A percentile compares a stretch with the other conserved stretches of the same genome.
Conservation (phyloP, 2,113 vertebrate species). For the Leptobrachium ailaonicum region DNA sequence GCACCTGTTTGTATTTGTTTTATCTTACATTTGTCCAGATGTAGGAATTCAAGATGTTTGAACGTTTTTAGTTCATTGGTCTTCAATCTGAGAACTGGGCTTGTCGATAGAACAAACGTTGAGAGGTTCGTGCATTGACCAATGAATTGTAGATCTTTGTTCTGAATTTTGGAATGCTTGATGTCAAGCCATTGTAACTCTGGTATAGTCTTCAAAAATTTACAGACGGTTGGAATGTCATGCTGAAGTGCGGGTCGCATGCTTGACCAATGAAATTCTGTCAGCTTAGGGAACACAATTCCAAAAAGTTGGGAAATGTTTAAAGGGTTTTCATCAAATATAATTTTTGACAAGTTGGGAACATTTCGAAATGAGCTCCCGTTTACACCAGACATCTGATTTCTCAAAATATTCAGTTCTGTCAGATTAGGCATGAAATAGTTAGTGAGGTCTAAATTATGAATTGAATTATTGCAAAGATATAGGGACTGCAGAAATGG, state of each 20-base stretch:
- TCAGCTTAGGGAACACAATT: slow-evolving; percentile 35
- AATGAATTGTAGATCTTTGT: neutral
- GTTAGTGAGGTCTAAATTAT: slow-evolving; percentile 44
- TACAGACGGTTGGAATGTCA: slow-evolving; percentile 10
- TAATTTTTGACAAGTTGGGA: slow-evolving; percentile 40
- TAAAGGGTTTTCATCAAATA: slow-evolving; percentile 49
- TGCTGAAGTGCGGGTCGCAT: slow-evolving; percentile 37
- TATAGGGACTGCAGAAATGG: slow-evolving; percentile 40
- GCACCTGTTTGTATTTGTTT: neutral
- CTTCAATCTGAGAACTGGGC: neutral
- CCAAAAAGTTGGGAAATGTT: slow-evolving; percentile 44
- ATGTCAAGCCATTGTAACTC: slow-evolving; percentile 45
- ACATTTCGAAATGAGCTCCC: slow-evolving; percentile 33
- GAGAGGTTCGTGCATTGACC: slow-evolving; percentile 50
- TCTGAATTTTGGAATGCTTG: slow-evolving; percentile 41
- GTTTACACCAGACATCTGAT: slow-evolving; percentile 37
- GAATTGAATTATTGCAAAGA: slow-evolving; percentile 42
- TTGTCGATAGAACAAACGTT: slow-evolving; percentile 46
- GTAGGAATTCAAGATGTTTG: slow-evolving; percentile 33
- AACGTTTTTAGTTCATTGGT: slow-evolving; percentile 7
- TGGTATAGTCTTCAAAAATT: slow-evolving; percentile 34
- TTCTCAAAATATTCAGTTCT: slow-evolving; percentile 37
- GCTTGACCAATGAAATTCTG: slow-evolving; percentile 49
- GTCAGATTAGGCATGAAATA: slow-evolving; percentile 43
- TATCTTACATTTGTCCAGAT: slow-evolving; percentile 52